Percentiles rank a stretch among this genome's conserved stretches.
Conservation (phyloP, 2,797 vertebrate species). For the Sebastes trivittatus region DNA sequence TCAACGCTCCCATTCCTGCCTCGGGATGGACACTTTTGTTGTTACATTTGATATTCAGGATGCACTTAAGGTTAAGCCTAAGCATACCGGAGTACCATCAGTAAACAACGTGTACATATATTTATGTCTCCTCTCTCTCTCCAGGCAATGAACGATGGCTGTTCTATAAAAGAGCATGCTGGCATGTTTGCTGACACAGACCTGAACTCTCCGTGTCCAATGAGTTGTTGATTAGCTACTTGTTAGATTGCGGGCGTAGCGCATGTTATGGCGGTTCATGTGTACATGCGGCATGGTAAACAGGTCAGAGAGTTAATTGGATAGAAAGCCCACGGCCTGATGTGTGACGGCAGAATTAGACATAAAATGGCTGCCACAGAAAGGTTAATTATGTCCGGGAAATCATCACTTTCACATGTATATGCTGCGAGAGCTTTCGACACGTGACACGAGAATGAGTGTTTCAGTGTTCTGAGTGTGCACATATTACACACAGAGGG, state of each 20-base stretch:
- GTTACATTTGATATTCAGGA: slow-evolving; percentile 46
- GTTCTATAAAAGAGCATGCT: background rate
- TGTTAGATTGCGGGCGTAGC: background rate
- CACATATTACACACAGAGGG: too few relatives aligned
- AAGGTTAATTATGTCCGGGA: slow-evolving; percentile 26
- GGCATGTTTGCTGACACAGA: slow-evolving; percentile 1
- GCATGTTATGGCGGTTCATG: background rate
- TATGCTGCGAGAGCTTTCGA: background rate
- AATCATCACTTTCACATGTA: background rate
- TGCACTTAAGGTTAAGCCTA: slow-evolving; percentile 10
- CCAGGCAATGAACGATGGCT: background rate
- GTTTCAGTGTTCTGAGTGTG: background rate
- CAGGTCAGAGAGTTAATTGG: slow-evolving; percentile 28
- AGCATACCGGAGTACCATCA: slow-evolving; percentile 1
- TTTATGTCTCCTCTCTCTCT: background rate
- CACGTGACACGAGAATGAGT: background rate
- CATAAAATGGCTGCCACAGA: background rate
- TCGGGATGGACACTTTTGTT: slow-evolving; percentile 14
- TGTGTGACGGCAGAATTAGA: background rate
- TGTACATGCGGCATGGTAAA: background rate
- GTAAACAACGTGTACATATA: slow-evolving; percentile 11
- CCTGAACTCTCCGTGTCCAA: background rate
- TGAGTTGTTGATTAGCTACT: slow-evolving; percentile 10
- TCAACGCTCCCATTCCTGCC: slow-evolving; percentile 43
- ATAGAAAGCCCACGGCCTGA: background rate